Evolutionary conservation across 1,140 invertebrate species (phyloP), one percentile per base, ranked within the genome.

Genomic region (Proctacanthus coquilletti): DNA sequence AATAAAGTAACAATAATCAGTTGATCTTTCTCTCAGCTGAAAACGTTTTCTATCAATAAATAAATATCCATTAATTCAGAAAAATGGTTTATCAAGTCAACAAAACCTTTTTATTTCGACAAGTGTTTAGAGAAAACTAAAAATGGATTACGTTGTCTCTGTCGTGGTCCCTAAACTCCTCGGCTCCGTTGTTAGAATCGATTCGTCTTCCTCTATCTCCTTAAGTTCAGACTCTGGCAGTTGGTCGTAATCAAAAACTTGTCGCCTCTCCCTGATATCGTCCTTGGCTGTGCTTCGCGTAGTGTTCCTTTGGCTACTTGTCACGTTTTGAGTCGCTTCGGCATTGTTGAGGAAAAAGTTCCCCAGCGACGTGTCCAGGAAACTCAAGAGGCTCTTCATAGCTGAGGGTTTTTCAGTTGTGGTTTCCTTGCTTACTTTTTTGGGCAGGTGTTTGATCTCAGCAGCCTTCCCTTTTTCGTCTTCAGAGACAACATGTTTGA

Each of bases 181-280:
- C n/a, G n/a, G n/a, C n/a, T n/a, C n/a, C n/a, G n/a, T n/a, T n/a
- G n/a, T n/a, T n/a, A n/a, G n/a, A n/a, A n/a, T n/a, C n/a, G n/a
- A n/a, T 11, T 36, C 20, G 3, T 21, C 34, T 19, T 6, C 36
- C 23, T 38, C 27, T 13, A 10, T 5, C 8, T 39, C 43, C 36
- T 51, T 51, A 34, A 57, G 38, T 25, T 51, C 45, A 29, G 55
- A 53, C 44, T 58, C 55, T 31, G 55, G 55, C 34, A 56, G 48
- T 46, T 58, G 52, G 48, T 58, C 55, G 47, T 58, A 56, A 45
- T 58, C 55, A 43, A 56, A 58, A 31, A 58, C 44, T 32, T 58
- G 55, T 21, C 55, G 46, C 8, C 30, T 32, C 23, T 46, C 33
- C 18, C 36, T 38, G 6, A 13, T 15, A 32, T 36, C 33, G 14